Conservation (phyloP, 2,888 invertebrate species). For the Exephanes ischioxanthus region DNA sequence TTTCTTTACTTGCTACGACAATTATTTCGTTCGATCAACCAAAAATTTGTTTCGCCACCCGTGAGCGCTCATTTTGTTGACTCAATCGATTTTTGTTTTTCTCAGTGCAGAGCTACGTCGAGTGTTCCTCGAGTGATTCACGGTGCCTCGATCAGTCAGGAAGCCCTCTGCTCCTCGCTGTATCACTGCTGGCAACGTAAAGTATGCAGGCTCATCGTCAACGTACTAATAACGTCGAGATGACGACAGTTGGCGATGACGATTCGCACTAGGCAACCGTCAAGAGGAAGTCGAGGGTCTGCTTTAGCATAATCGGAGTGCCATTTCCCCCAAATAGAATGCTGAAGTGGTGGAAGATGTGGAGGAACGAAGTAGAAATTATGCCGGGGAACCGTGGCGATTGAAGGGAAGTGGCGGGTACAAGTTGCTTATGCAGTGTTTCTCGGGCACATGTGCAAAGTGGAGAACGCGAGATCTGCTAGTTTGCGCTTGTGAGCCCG, state of each 20-base stretch:
- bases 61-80: too few species aligned
- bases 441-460: slow-evolving; percentile 52
- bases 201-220: slow-evolving; percentile 9
- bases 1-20: too few species aligned
- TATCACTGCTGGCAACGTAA: not conserved
- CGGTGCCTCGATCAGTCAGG: not conserved
- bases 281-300: slow-evolving; percentile 10
- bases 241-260: not conserved
- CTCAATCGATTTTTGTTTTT: too few species aligned
- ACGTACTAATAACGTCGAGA: not conserved
- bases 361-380: not conserved
- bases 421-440: slow-evolving; percentile 19
- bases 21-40: too few species aligned
- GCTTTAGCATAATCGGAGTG: slow-evolving; percentile 18
- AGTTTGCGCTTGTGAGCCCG: slow-evolving; percentile 61
- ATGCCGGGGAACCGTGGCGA: not conserved
- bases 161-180: not conserved
- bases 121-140: not conserved
- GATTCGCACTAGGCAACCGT: not conserved
- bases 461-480: slow-evolving; percentile 48
- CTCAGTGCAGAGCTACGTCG: not conserved
- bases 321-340: slow-evolving; percentile 18
- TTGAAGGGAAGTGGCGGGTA: slow-evolving; percentile 17
- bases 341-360: not conserved
- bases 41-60: too few species aligned